Conservation (phyloP, 2,888 invertebrate genomes). For the Agrotis clavis region DNA sequence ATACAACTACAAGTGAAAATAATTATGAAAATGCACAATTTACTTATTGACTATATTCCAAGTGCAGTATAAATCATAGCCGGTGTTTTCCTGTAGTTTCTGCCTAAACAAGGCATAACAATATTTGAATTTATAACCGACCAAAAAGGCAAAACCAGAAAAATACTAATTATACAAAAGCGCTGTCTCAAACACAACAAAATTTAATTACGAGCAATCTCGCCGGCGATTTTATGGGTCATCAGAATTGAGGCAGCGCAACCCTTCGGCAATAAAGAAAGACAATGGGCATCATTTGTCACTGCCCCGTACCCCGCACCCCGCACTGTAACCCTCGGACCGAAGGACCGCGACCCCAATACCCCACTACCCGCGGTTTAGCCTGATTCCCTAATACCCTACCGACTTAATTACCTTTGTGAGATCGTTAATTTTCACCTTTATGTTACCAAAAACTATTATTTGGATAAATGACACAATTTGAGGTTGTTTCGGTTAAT, state of each 20-base stretch:
- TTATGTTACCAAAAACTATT: constrained; percentile 43
- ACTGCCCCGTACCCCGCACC: constrained; percentile 64
- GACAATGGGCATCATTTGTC: constrained; percentile 88
- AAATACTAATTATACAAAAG: constrained; percentile 5
- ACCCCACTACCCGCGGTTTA: constrained; percentile 50
- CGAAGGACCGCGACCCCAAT: constrained; percentile 65
- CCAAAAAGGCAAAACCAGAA: constrained; percentile 15
- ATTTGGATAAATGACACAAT: constrained; percentile 47
- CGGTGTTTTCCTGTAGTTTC: no score
- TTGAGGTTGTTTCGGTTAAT: constrained; percentile 33
- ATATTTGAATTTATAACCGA: background rate
- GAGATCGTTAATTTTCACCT: constrained; percentile 50
- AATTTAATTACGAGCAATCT: constrained; percentile 62
- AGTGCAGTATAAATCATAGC: background rate
- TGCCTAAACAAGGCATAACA: no score
- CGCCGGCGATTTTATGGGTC: constrained; percentile 63
- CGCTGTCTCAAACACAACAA: constrained; percentile 25
- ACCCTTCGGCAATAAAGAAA: constrained; percentile 81
- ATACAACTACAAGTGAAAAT: no score
- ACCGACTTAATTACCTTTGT: constrained; percentile 61
- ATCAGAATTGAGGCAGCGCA: constrained; percentile 61
- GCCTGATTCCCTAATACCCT: constrained; percentile 49
- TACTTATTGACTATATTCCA: no score
- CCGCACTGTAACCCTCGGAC: constrained; percentile 52
- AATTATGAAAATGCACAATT: no score